Base-by-base conservation (phyloP, 2,888 invertebrate species). In the Synanthedon formicaeformis region DNA sequence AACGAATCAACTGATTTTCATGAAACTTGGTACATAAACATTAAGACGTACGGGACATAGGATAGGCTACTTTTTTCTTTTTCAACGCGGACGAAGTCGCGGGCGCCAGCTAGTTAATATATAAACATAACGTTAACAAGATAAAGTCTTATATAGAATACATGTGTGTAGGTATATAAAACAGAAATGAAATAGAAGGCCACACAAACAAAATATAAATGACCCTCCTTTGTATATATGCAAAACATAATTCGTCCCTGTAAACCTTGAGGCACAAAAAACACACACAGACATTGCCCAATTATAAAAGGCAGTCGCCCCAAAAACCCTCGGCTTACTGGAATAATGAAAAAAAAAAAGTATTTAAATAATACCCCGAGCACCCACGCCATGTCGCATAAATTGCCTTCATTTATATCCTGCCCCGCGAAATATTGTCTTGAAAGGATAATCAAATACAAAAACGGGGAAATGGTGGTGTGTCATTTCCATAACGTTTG, bases 401-500 rank as follows among this genome's bases (percentile, higher is more conserved):
- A 87, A 87, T 87, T 87, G 84, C 83, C 75, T 83, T 81, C 84
- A 85, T 85, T 86, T 85, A 86, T 86, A 83, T 86, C 87, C 86
- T 84, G 82, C 63, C 77, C 78, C 77, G 78, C 83, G 78, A 87
- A 87, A 87, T 87, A 87, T 87, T 87, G 85, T 87, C 87, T 87
- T 87, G 86, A 87, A 87, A 86, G 87, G 85, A 86, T 86, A 86
- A 87, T 87, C 86, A 86, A 86, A 87, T 86, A 87, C 85, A 85
- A 86, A 87, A 87, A 83, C 81, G 78, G 81, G 85, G 82, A 84
- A 86, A 85, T 84, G 83, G 85, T 75, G 82, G 81, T 84, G 82
- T 83, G 84, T 86, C 85, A 87, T 87, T 86, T 87, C 85, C 87
- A 86, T 86, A 81, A 83, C 78, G 84, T 83, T 81, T 76, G 65